Percentiles rank a stretch among this genome's conserved stretches.
Evolutionary conservation across 1,140 invertebrate genomes (phyloP).

Genomic region (Contarinia nasturtii): DNA sequence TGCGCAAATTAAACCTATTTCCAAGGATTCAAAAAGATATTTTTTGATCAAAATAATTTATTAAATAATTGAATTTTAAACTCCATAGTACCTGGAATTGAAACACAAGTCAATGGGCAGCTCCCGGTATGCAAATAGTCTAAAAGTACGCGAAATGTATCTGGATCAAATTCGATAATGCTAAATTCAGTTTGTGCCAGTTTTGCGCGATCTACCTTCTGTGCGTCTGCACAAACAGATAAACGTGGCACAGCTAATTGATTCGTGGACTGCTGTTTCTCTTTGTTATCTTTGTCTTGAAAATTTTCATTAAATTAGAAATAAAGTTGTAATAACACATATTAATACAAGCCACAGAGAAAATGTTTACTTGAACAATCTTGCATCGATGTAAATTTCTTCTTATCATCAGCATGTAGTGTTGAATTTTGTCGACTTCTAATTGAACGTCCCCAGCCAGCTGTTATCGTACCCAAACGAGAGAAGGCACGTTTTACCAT

Average conservation of each 20-base stretch:
- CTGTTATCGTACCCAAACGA: conserved; percentile 67
- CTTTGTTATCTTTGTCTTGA: conserved; percentile 64
- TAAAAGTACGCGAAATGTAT: conserved; percentile 75
- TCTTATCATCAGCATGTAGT: conserved; percentile 64
- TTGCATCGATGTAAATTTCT: conserved; percentile 80
- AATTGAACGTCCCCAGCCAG: conserved; percentile 73
- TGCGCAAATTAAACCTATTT: conserved; percentile 62
- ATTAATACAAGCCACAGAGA: conserved; percentile 21
- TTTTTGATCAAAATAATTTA: neutral
- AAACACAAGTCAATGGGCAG: conserved; percentile 76
- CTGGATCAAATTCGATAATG: conserved; percentile 87
- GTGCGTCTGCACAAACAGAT: conserved; percentile 80
- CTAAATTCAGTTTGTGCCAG: conserved; percentile 87
- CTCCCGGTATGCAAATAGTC: conserved; percentile 86
- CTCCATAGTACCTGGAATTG: conserved; percentile 64
- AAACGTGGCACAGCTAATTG: conserved; percentile 65
- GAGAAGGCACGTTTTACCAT: conserved; percentile 86
- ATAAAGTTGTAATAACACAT: too few relatives aligned
- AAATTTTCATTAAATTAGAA: too few relatives aligned
- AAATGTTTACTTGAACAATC: conserved; percentile 65
- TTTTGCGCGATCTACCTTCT: conserved; percentile 81
- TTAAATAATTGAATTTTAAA: too few relatives aligned
- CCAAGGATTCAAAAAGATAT: neutral
- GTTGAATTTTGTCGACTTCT: conserved; percentile 48
- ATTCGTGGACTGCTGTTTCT: conserved; percentile 48